These are phyloP conservation scores for Argya squamiceps DNA, from an alignment of 2,797 vertebrate genomes.

Conservation along the genomic window DNA sequence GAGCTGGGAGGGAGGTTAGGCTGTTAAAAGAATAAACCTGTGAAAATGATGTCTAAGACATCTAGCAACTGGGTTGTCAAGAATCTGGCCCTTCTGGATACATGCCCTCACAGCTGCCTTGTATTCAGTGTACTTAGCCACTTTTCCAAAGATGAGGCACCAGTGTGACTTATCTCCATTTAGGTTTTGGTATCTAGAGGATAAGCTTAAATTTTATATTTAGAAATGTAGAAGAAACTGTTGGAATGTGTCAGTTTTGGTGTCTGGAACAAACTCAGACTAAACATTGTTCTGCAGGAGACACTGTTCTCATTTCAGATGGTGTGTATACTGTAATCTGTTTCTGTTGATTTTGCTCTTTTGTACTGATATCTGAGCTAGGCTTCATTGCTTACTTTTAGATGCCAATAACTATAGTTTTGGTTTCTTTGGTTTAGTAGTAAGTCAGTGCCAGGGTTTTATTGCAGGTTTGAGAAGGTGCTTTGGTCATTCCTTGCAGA, in stretches of 20 bases:
- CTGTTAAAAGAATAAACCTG: neutral
- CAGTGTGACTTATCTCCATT: neutral
- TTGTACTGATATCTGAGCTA: neutral
- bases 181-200: neutral
- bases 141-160: neutral
- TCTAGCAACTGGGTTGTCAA: neutral
- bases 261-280: neutral
- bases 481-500: neutral
- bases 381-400: neutral
- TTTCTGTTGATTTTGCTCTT: neutral
- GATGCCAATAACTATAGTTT: neutral
- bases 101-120: neutral
- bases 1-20: neutral
- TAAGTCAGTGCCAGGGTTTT: neutral
- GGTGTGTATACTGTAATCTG: rapidly evolving
- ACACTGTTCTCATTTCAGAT: neutral
- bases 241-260: neutral
- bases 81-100: neutral
- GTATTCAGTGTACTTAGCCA: neutral
- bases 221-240: neutral
- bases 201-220: neutral
- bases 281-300: neutral
- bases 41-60: neutral
- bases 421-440: neutral
- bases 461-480: neutral